Conservation (phyloP, 2,888 invertebrate genomes). For the Plebejus melissa region DNA sequence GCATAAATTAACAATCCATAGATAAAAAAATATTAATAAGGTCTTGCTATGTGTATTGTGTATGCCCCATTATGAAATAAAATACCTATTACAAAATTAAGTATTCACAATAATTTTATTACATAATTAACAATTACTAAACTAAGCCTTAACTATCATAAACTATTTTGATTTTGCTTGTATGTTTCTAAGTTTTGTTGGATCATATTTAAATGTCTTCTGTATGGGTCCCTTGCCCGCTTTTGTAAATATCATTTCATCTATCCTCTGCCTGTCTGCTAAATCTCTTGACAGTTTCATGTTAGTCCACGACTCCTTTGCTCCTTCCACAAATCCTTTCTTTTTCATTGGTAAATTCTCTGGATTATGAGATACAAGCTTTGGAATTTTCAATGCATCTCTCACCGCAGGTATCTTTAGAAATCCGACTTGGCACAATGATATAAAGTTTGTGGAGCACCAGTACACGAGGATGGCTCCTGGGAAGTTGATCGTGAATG, state of each 20-base stretch:
- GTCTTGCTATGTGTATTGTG: too few relatives aligned
- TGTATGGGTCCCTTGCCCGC: slow-evolving; percentile 92
- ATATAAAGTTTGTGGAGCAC: slow-evolving; percentile 92
- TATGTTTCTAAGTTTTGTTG: slow-evolving; percentile 80
- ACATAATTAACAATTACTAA: slow-evolving; percentile 40
- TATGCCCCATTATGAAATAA: neutral
- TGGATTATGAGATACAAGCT: slow-evolving; percentile 74
- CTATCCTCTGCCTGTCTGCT: slow-evolving; percentile 86
- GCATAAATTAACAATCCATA: too few relatives aligned
- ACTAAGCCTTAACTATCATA: slow-evolving; percentile 42
- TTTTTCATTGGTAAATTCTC: slow-evolving; percentile 82
- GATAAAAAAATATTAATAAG: too few relatives aligned
- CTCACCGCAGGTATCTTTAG: slow-evolving; percentile 87
- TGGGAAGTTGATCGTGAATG: slow-evolving; percentile 92
- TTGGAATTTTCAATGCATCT: slow-evolving; percentile 86
- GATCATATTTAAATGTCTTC: slow-evolving; percentile 93
- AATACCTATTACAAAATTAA: slow-evolving; percentile 32
- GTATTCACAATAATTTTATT: slow-evolving; percentile 41
- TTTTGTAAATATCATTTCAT: slow-evolving; percentile 87
- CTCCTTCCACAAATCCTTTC: slow-evolving; percentile 87
- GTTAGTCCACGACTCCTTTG: slow-evolving; percentile 91
- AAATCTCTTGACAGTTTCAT: slow-evolving; percentile 88
- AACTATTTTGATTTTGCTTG: slow-evolving; percentile 78
- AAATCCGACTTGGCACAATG: slow-evolving; percentile 88
- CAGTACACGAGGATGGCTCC: slow-evolving; percentile 94